Evolutionary conservation across 1,140 invertebrate genomes (phyloP).

Genomic region (Calephelis nemesis): DNA sequence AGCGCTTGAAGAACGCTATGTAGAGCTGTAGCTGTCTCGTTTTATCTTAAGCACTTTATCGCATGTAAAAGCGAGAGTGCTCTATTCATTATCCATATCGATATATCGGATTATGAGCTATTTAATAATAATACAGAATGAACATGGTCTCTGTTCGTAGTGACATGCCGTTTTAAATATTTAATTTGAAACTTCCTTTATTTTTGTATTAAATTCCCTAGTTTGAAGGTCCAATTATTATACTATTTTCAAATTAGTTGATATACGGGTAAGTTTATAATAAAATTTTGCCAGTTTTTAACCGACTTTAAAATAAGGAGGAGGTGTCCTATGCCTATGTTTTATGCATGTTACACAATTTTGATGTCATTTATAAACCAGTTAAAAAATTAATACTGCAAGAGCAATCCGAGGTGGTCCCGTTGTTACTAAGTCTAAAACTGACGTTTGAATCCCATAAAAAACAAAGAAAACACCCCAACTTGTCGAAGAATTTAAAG

Average conservation of each 20-base stretch:
- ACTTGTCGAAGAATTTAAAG: no score
- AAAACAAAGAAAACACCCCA: no score
- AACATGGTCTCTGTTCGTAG: conserved; percentile 68
- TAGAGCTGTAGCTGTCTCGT: conserved; percentile 37
- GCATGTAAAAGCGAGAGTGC: conserved; percentile 42
- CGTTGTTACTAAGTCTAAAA: no score
- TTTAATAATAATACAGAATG: conserved; percentile 72
- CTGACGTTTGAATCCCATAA: no score
- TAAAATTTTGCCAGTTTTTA: neutral
- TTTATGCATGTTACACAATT: no score
- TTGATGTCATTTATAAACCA: no score
- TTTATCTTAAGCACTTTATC: conserved; percentile 42
- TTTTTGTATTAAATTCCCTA: conserved; percentile 44
- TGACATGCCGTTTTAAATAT: conserved; percentile 73
- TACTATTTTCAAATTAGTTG: neutral
- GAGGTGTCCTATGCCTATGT: no score
- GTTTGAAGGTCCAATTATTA: conserved; percentile 21
- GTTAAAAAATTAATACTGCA: no score
- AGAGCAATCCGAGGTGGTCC: no score
- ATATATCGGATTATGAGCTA: conserved; percentile 65
- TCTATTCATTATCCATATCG: conserved; percentile 28
- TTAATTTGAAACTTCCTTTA: conserved; percentile 74
- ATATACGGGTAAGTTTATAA: no score
- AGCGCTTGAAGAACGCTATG: conserved; percentile 21
- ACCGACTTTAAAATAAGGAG: no score